Base-by-base conservation (phyloP, 1,140 invertebrate genomes). In the Pseudobourletiella spinata region DNA sequence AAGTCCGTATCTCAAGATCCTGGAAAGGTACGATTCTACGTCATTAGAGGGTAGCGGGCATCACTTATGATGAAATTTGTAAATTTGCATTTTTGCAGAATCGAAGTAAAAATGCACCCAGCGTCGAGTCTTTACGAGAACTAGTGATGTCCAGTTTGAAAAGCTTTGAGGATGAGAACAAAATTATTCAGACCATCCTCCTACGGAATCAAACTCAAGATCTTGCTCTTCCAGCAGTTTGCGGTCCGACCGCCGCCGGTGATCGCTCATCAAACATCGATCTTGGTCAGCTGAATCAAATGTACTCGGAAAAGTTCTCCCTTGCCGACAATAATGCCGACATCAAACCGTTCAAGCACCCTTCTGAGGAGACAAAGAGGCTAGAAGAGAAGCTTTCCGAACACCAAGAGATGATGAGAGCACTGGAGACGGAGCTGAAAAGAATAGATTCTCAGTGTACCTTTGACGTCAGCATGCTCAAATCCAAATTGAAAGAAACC, bases 301-400 rank as follows among this genome's bases (percentile, higher is more conserved):
- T 55, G 20, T 55, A 55, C 18, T 55, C 52, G 6, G 52, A 55
- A 20, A 55, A 55, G 11, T 55, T 55, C 22, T 20, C 28, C 11
- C 28, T 55, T 30, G 11, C 29, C 14, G 39, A 39, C 39, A 20
- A 20, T 22, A n/a, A 39, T 25, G 22, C 6, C 22, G 6, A 8
- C 46, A 11, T 35, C 22, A 35, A 39, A 35, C 14, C 52, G n/a
- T 26, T 6, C 22, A 6, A 29, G 16, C 22, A 11, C 11, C 46
- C 46, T 6, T n/a, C n/a, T n/a, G 16, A n/a, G 11, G 29, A 55
- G 14, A 18, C 20, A 15, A 55, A 55, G 39, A 29, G 18, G 39
- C 18, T 55, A 2, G 52, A 55, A 8, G 52, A 55, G 39, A 55
- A 55, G 25, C 11, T 55, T 39, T 8, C 32, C 18, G 28, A 55